A percentile compares a stretch with the other conserved stretches of the same genome.
phyloP scores from a whole-genome alignment of 2,113 vertebrate species.

The Dicaeum eximium region DNA sequence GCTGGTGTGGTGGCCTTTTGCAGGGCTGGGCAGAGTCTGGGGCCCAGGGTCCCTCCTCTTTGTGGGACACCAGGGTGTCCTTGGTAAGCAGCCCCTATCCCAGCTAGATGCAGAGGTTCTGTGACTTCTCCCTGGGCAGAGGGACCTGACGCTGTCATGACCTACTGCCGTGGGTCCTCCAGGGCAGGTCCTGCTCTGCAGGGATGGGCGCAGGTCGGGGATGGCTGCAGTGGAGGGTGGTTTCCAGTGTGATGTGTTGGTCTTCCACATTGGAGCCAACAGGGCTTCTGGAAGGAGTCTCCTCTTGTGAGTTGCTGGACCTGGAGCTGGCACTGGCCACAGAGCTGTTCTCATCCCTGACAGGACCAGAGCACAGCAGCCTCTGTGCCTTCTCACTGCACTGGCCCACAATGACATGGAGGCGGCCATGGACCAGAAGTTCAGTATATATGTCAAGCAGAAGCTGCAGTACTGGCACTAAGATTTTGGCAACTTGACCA shows the following conservation, averaged over 20 bases:
- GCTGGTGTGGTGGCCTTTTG: neutral
- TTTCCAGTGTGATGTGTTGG: neutral
- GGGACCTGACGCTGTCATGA: no score
- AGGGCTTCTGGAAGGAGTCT: neutral
- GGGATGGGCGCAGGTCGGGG: no score
- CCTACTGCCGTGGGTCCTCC: neutral
- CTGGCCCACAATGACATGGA: no score
- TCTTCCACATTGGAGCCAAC: neutral
- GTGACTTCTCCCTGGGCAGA: neutral
- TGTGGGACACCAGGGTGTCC: neutral
- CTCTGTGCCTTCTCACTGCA: neutral
- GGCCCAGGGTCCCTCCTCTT: neutral
- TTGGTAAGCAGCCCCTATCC: neutral
- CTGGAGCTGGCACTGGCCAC: neutral
- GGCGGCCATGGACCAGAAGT: neutral
- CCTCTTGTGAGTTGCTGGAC: neutral
- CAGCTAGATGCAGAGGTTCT: neutral
- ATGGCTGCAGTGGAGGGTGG: neutral
- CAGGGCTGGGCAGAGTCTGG: neutral
- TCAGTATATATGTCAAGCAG: fast-evolving
- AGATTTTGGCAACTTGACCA: no score
- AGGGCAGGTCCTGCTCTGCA: neutral
- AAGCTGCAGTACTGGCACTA: neutral
- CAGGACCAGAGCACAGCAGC: neutral
- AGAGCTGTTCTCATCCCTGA: neutral